Base-by-base conservation (phyloP, 92 coral and sea anemone genomes). In the Pocillopora meandrina region DNA sequence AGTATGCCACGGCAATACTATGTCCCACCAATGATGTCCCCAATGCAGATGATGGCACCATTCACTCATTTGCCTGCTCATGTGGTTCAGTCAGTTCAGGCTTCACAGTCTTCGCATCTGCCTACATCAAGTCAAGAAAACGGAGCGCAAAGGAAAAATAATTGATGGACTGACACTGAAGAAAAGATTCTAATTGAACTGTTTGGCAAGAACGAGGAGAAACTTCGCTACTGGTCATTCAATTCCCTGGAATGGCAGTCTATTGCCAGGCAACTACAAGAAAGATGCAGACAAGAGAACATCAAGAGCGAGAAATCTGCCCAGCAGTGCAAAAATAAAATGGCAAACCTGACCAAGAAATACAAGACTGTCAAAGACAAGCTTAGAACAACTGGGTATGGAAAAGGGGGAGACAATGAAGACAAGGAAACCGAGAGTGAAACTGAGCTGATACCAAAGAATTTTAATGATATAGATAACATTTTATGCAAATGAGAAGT, bases 201-300 rank as follows among this genome's bases (percentile, higher is more conserved):
- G 86, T 80, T 86, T 10, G 86, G 89, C 47, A 81, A 86, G 16
- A 71, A 86, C 23, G 74, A 86, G 23, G 63, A 47, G 47, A 79
- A 71, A 65, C 89, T 86, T 19, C 81, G 76, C n/a, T 86, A 80
- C 52, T 49, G 65, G 71, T 34, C 85, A 65, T 86, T 71, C 69
- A 86, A 80, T 34, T 86, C 86, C 19, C 86, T 85, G 47, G 90
- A 72, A 36, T 86, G 80, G 90, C 80, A 86, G 69, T 86, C 81
- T n/a, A 80, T 80, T 26, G 85, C 85, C 69, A 78, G 70, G 18
- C 83, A 68, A 33, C 80, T 85, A 26, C 79, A 85, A 11, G 83
- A 77, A 59, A 85, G 26, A 21, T 86, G 89, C 80, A 71, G 19
- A 86, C 80, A 73, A 31, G 80, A 78, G 57, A 86, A 86, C 36